Conservation (phyloP, 53 echinoderm and acorn worm species). For the Arbacia lixula region DNA sequence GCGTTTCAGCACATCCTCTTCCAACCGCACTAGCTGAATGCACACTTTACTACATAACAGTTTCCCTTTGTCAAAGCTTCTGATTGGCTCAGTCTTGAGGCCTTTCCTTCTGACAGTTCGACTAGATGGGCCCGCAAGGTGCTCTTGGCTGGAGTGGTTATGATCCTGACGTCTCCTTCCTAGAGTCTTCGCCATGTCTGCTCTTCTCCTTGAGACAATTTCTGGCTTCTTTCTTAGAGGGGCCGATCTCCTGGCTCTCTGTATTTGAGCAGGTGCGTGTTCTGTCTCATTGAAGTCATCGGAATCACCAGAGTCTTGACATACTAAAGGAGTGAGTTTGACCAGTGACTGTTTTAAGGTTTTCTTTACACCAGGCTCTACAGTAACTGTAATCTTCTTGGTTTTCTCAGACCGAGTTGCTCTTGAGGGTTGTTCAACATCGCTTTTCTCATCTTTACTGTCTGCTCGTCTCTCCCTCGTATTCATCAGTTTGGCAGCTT, state of each 20-base stretch:
- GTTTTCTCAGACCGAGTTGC: background rate
- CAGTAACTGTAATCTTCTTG: conserved; percentile 39
- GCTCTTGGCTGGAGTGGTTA: too few species aligned
- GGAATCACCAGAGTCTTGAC: background rate
- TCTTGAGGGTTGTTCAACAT: background rate
- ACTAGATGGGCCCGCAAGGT: too few species aligned
- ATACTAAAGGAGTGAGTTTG: background rate
- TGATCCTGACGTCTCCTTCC: too few species aligned
- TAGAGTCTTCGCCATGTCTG: too few species aligned
- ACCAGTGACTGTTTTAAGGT: conserved; percentile 12
- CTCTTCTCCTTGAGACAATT: too few species aligned
- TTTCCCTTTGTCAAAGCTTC: conserved; percentile 37
- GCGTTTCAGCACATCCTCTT: background rate
- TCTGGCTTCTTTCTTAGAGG: too few species aligned
- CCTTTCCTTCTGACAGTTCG: too few species aligned
- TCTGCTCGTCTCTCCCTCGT: background rate
- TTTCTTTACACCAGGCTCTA: conserved; percentile 1
- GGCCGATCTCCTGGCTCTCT: too few species aligned
- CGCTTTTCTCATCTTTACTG: conserved; percentile 12
- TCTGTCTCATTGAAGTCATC: too few species aligned
- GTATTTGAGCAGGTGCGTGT: too few species aligned
- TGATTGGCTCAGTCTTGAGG: too few species aligned
- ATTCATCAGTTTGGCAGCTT: background rate
- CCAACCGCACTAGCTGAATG: background rate
- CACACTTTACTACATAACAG: conserved; percentile 16